Base-by-base conservation (phyloP, 2,888 invertebrate genomes). In the Dolichopus griseipennis region DNA sequence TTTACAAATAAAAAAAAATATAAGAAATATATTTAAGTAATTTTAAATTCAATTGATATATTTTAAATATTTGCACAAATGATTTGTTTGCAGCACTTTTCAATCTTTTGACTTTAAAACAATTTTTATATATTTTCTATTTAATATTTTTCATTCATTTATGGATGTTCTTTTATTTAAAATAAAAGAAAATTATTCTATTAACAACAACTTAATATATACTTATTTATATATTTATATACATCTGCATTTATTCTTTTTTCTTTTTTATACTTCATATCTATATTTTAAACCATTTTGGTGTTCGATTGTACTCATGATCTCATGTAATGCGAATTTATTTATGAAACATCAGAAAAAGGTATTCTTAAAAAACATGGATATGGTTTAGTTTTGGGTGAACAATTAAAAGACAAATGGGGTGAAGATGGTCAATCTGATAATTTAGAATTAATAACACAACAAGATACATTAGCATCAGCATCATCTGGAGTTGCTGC, bases 301-400 rank as follows among this genome's bases (percentile, higher is more conserved):
- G 2, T 27, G 27, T 27, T 27, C 27, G 5, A 27, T 4, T 27
- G 5, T n/a, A 27, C 27, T 27, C 27, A 27, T 27, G 27, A 27
- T 5, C 27, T 27, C 27, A 27, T 27, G 27, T 27, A 27, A 27
- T 37, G 37, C 8, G 37, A 4, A 7, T 4, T 37, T n/a, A 61
- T 18, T n/a, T 61, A 20, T n/a, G 20, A 10, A 10, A 37, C 37
- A 37, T 37, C 83, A 75, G 93, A 94, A 83, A 94, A 94, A 83
- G 95, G 95, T 70, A 95, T 95, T 79, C 86, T 95, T 78, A 95
- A 95, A 86, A 94, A 93, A 83, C 88, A 89, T 76, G 87, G 85
- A 80, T 87, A 86, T 76, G 92, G 92, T 75, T 90, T 92, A 74
- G 88, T 90, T 74, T 87, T 90, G 75, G 84, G 84, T 74, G 84